Percentiles rank a stretch among this genome's conserved stretches.
These are phyloP conservation scores for Grapholita molesta DNA, from an alignment of 1,140 invertebrate species.

Conservation along the genomic window DNA sequence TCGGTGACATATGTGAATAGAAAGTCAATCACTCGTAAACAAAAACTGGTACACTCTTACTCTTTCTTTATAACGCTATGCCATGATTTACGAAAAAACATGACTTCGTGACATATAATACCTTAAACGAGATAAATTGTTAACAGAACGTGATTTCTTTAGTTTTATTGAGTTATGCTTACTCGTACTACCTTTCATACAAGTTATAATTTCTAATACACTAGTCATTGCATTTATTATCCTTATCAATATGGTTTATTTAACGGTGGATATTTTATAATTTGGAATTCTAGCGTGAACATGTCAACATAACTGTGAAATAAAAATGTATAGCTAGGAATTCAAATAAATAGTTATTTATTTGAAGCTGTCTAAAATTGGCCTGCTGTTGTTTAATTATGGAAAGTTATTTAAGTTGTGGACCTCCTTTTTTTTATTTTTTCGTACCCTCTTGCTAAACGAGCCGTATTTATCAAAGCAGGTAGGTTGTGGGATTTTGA, in stretches of 20 bases:
- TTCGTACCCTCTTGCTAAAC: neutral
- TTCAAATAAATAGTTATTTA: too few species aligned
- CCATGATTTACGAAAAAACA: neutral
- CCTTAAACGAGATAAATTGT: neutral
- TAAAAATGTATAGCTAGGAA: neutral
- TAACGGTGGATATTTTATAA: neutral
- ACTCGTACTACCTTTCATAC: neutral
- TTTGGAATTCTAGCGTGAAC: neutral
- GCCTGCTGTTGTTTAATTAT: too few species aligned
- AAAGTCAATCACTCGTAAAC: neutral
- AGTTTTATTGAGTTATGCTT: neutral
- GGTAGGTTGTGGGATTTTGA: neutral
- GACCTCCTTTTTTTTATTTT: neutral
- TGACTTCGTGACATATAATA: neutral
- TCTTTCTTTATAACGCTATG: neutral
- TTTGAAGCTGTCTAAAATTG: too few species aligned
- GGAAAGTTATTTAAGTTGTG: too few species aligned
- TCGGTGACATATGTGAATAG: conserved; percentile 16
- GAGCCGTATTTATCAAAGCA: neutral
- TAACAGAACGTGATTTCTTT: neutral
- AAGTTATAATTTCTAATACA: too few species aligned
- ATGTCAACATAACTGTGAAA: neutral
- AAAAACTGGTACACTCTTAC: neutral
- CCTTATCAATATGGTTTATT: neutral
- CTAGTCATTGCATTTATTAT: neutral